Evolutionary conservation across 2,113 vertebrate genomes (phyloP), one percentile per base, ranked within the genome.

Genomic region (Elaphurus davidianus): DNA sequence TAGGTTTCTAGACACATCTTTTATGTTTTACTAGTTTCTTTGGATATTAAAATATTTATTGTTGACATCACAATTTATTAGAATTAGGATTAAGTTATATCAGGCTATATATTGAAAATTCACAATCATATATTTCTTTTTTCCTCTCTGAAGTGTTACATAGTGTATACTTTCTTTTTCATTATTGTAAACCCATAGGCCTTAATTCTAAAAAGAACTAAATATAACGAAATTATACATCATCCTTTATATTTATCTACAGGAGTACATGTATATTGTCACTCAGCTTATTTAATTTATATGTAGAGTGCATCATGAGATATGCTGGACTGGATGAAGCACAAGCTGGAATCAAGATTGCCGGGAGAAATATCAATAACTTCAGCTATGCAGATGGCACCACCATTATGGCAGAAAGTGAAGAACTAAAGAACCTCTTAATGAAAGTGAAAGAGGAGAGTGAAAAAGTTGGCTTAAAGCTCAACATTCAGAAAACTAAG

Each of bases 391-490:
- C 64, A 71, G 64, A 23, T 71, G 5, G 23, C 9, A 36, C 19
- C 64, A 12, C 19, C 2, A 2, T 71, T 71, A 36, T 71, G 17
- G 17, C n/a, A 71, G n/a, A 71, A 36, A 71, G 5, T 0, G 0
- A 71, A 71, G n/a, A 71, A 71, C 64, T 71, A 71, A 71, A 36
- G n/a, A 71, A 71, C 17, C n/a, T 36, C 64, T 67, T 71, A 36
- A 36, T 71, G n/a, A 71, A 36, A 36, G n/a, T 71, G 19, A 71
- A 36, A 71, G n/a, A 36, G n/a, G n/a, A 71, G 64, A 71, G n/a
- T 71, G 0, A 71, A 36, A 71, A 71, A 6, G 9, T 71, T 36
- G n/a, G 64, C 64, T 36, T 71, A 36, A 71, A 36, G 2, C 9
- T 71, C 64, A 71, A 36, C 64, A 71, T 71, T 71, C 19, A 71